phyloP scores from a whole-genome alignment of 2,113 vertebrate genomes.

The Zootoca vivipara region DNA sequence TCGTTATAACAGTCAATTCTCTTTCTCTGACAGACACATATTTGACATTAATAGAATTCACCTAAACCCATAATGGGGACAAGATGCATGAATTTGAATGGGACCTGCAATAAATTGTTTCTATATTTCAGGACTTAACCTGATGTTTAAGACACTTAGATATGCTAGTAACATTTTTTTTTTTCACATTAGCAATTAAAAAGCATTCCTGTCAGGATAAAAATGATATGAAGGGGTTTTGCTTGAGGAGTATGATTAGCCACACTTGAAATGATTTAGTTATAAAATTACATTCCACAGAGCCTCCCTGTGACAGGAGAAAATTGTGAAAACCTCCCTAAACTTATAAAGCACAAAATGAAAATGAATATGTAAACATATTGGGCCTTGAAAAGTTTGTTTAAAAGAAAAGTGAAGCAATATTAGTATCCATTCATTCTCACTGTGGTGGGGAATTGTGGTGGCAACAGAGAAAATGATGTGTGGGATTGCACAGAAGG shows the following conservation, averaged over 20 bases:
- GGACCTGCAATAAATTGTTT: neutral
- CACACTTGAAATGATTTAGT: neutral
- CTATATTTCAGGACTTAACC: neutral
- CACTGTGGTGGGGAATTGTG: no score
- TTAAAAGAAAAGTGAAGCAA: neutral
- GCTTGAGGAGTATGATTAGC: neutral
- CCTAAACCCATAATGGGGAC: neutral
- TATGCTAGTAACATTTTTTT: neutral
- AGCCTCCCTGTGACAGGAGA: neutral
- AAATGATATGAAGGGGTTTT: neutral
- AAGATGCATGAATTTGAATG: neutral
- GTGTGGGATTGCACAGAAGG: no score
- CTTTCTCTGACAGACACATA: neutral
- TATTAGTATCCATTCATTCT: neutral
- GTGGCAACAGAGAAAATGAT: no score
- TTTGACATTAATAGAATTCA: constrained; percentile 25
- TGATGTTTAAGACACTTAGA: neutral
- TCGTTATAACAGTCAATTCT: neutral
- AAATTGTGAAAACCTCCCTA: neutral
- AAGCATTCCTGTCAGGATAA: neutral
- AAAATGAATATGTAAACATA: neutral
- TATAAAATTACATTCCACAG: neutral
- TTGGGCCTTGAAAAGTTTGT: neutral
- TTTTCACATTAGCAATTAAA: neutral
- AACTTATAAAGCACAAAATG: neutral